Base-by-base conservation (phyloP, 2,888 invertebrate genomes). In the Cantharis rustica region DNA sequence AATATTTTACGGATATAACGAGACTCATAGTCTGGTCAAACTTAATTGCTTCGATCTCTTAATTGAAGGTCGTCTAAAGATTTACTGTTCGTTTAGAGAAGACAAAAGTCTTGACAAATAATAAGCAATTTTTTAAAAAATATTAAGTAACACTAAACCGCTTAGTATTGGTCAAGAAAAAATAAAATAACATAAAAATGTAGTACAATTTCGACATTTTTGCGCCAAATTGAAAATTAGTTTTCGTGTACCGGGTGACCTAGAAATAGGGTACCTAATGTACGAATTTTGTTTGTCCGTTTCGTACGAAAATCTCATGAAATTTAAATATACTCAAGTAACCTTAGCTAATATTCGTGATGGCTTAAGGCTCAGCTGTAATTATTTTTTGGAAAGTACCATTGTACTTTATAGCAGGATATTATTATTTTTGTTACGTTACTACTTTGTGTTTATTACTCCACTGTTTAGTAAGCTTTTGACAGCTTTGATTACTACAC, bases 381-480 rank as follows among this genome's bases (percentile, higher is more conserved):
- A 70, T 75, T 75, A 70, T 66, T 75, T 75, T 75, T 75, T 70
- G 75, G 75, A 70, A 66, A 70, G 70, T 75, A 61, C 66, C 16
- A 66, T 70, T 70, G 75, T 71, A n/a, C 26, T 68, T 15, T 69
- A 26, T 75, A 70, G 66, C 75, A 70, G 75, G 75, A 75, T 75
- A 64, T 75, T 66, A 70, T 70, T 70, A 73, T 73, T 74, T 26
- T 70, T 66, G 64, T 62, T 73, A 16, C 62, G 69, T 69, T 69
- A 73, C 73, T 73, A 62, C 68, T 17, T 69, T 20, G 61, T 72
- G 69, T 61, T 62, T 71, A 62, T 71, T 71, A 71, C 71, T 71
- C 15, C 27, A 71, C 63, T 16, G 31, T 72, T 71, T 72, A 66
- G 72, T 66, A 72, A 72, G 72, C 63, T 63, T 23, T 64, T 71